A percentile compares a stretch with the other conserved stretches of the same genome.
Evolutionary conservation across 2,113 vertebrate species (phyloP).

Genomic region (Litocranius walleri): DNA sequence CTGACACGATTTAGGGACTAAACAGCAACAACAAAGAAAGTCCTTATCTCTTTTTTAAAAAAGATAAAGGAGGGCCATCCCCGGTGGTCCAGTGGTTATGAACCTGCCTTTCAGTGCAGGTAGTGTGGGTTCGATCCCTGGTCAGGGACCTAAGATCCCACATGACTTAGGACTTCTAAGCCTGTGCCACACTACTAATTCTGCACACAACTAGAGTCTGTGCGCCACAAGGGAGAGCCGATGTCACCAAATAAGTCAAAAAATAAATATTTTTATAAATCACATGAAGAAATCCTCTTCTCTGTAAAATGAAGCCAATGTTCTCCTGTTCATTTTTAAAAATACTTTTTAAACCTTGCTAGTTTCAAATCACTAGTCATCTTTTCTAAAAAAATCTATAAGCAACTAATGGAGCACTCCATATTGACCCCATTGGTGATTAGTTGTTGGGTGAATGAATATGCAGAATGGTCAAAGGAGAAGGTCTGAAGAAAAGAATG

Average conservation of each 20-base stretch:
- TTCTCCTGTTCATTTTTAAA: not conserved
- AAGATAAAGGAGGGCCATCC: not conserved
- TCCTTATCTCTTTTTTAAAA: not conserved
- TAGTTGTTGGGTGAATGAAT: not conserved
- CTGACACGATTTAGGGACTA: not conserved
- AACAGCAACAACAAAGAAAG: not conserved
- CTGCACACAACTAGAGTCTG: not conserved
- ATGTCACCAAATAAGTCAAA: not conserved
- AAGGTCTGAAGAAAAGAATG: not conserved
- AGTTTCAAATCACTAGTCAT: not conserved
- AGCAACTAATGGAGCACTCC: not conserved
- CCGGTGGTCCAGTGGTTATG: not conserved
- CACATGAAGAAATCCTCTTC: not conserved
- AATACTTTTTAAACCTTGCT: not conserved
- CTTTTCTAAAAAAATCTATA: not conserved
- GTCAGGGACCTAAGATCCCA: not conserved
- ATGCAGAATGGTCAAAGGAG: not conserved
- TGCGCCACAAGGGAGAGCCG: not conserved
- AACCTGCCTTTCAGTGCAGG: not conserved
- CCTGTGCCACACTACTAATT: not conserved
- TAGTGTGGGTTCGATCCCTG: not conserved
- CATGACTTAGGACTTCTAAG: not conserved
- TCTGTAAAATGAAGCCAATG: not conserved
- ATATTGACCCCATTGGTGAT: not conserved
- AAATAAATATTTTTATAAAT: not conserved